Evolutionary conservation across 30 jellyfish, hydroid and myxozoan species (phyloP), one percentile per base, ranked within the genome.

Genomic region (Aurelia aurita complex sp. Pacific): DNA sequence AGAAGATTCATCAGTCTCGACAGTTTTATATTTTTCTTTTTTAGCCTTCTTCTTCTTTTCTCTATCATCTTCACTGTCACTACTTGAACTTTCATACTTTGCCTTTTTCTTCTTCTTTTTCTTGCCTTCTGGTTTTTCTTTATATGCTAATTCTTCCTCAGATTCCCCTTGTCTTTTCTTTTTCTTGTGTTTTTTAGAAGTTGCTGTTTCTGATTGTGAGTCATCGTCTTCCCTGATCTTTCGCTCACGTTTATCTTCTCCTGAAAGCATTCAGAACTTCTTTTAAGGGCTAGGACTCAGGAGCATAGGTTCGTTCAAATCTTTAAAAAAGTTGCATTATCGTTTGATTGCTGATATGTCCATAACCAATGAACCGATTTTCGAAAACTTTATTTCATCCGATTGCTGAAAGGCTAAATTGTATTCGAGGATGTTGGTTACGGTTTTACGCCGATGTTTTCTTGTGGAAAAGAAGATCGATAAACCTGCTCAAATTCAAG

Each of bases 11-110:
- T 69, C 84, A 63, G 90, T 87, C 23, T 75, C 88, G 62, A 76
- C 68, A 3, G 96, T 59, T 55, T 73, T 79, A 46, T 69, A 36
- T 51, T 87, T 79, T 32, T 52, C 90, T 75, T 91, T 91, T 66
- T 86, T 91, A 2, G 68, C 60, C 72, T 92, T 92, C 89, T 92
- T 92, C 90, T 82, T 92, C 74, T 82, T 87, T 69, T 79, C 96
- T 38, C 73, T 64, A 36, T 88, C 98, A 35, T 89, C 91, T 46
- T 81, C 89, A 70, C 92, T 74, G 54, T 88, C 97, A 73, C 85
- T 66, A 13, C 73, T 69, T n/a, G 92, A 61, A 19, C 86, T 67
- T 32, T 83, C 96, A 66, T 85, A 73, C 35, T 59, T 70, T 46
- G 65, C 53, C 43, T 81, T 88, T 1, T 91, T 81, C 65, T 76